Percentiles rank a stretch among this genome's conserved stretches.
These are phyloP conservation scores for Neosilurus mollespiculum DNA, from an alignment of 2,797 vertebrate species.

Conservation along the genomic window DNA sequence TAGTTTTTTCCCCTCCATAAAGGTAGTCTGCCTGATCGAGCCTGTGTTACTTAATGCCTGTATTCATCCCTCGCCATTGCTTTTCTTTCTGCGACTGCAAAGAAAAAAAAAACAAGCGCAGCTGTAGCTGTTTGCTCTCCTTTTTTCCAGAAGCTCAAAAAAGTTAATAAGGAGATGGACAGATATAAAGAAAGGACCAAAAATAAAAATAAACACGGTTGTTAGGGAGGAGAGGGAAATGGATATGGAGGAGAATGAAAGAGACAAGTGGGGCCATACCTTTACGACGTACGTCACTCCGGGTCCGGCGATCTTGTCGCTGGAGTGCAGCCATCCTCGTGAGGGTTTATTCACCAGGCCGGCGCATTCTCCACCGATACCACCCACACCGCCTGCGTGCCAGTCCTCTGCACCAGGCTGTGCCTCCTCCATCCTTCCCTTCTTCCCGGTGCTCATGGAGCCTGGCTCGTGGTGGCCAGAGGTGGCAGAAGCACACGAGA, in stretches of 20 bases:
- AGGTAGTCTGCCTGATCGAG: slow-evolving; percentile 34
- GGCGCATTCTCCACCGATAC: slow-evolving; percentile 68
- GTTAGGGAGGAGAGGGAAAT: neutral
- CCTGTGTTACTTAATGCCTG: slow-evolving; percentile 69
- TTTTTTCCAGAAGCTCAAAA: neutral
- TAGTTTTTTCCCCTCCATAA: slow-evolving; percentile 43
- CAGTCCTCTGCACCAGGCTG: slow-evolving; percentile 81
- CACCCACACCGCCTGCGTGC: slow-evolving; percentile 73
- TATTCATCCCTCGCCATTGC: slow-evolving; percentile 62
- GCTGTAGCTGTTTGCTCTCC: slow-evolving; percentile 52
- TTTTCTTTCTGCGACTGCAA: slow-evolving; percentile 61
- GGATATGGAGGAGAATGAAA: neutral
- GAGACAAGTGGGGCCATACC: slow-evolving; percentile 79
- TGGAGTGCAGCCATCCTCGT: slow-evolving; percentile 87
- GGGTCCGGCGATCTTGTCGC: slow-evolving; percentile 94
- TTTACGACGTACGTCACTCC: slow-evolving; percentile 97
- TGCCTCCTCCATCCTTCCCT: slow-evolving; percentile 81
- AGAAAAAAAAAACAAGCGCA: slow-evolving; percentile 62
- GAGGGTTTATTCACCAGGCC: slow-evolving; percentile 84
- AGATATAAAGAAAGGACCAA: neutral
- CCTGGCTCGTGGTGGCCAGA: slow-evolving; percentile 72
- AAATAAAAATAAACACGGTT: neutral
- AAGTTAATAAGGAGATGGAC: neutral
- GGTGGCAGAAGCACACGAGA: slow-evolving; percentile 79
- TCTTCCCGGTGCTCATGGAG: slow-evolving; percentile 80